Base-by-base conservation (phyloP, 1,140 invertebrate genomes). In the Scaptomyza graminum region DNA sequence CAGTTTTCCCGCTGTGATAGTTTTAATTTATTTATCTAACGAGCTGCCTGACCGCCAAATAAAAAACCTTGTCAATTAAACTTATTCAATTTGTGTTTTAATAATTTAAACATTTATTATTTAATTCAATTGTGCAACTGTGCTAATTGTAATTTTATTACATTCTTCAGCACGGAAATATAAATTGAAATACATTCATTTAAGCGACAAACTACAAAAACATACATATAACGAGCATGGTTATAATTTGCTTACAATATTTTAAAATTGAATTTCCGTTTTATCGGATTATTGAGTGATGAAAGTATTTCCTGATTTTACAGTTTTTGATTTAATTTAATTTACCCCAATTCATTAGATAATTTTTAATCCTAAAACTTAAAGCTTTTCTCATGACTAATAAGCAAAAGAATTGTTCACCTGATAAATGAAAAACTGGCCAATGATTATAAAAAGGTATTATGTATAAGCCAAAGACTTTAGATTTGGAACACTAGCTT, bases 1-100 rank as follows among this genome's bases (percentile, higher is more conserved):
- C 5, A 13, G 37, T 18, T 50, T 31, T 13, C 28, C 31, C 28
- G 13, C 22, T 57, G 31, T 60, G 25, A 22, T 15, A 13, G 47
- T 44, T 49, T 49, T 37, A 31, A 57, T 65, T 77, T 55, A 59
- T 69, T 55, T 67, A 55, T 56, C 55, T 68, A 65, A 69, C 52
- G 63, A 66, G 61, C 62, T 57, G 41, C 41, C 6, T 11, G 16
- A 39, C 12, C 37, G 52, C 8, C 15, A 68, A 73, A 41, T 31
- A 52, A 56, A 70, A 52, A 51, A 31, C 7, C 16, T n/a, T 15
- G n/a, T 3, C 28, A 43, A 43, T 63, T 63, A n/a, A 46, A 70
- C 44, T 46, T 44, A 69, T 56, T 63, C 52, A 74, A 74, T 63
- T 70, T 49, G 47, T 49, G 34, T 69, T 74, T 69, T 59, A 7